A percentile compares a stretch with the other conserved stretches of the same genome.
Conservation (phyloP, 2,797 vertebrate species). For the Arnoldichthys spilopterus region DNA sequence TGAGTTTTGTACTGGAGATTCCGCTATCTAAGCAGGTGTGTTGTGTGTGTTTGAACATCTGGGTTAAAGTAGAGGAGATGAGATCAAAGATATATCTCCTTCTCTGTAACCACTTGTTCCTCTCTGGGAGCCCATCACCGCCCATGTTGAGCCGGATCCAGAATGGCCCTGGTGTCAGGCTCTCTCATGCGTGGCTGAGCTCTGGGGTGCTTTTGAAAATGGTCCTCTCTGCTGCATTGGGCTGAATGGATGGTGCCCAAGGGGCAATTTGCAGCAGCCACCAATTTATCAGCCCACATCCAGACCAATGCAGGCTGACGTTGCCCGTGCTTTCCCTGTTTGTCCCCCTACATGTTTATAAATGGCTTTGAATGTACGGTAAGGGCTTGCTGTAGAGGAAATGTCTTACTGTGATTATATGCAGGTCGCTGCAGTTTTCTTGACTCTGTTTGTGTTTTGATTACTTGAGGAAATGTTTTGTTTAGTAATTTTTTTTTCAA, state of each 20-base stretch:
- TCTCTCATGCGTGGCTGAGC: conserved; percentile 70
- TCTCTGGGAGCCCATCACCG: conserved; percentile 41
- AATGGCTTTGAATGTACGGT: conserved; percentile 66
- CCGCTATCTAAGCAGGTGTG: conserved; percentile 47
- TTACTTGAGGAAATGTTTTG: conserved; percentile 79
- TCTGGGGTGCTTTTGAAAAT: conserved; percentile 76
- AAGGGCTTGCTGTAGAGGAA: conserved; percentile 55
- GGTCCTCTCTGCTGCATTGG: conserved; percentile 68
- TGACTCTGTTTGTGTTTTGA: conserved; percentile 76
- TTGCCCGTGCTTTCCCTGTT: conserved; percentile 65
- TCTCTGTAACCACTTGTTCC: conserved; percentile 54
- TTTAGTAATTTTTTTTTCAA: conserved; percentile 66
- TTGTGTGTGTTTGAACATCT: conserved; percentile 33
- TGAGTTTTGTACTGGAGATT: conserved; percentile 6
- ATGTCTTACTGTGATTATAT: conserved; percentile 67
- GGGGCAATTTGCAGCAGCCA: conserved; percentile 72
- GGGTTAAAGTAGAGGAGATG: conserved; percentile 44
- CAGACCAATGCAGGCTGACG: conserved; percentile 69
- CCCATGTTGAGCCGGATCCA: conserved; percentile 52
- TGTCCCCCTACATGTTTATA: conserved; percentile 67
- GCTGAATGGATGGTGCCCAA: conserved; percentile 72
- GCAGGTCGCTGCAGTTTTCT: conserved; percentile 66
- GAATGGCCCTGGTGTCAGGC: conserved; percentile 71
- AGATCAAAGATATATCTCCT: conserved; percentile 57
- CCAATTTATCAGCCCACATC: conserved; percentile 76